Base-by-base conservation (phyloP, 2,888 invertebrate species). In the Lithophane semibrunnea region DNA sequence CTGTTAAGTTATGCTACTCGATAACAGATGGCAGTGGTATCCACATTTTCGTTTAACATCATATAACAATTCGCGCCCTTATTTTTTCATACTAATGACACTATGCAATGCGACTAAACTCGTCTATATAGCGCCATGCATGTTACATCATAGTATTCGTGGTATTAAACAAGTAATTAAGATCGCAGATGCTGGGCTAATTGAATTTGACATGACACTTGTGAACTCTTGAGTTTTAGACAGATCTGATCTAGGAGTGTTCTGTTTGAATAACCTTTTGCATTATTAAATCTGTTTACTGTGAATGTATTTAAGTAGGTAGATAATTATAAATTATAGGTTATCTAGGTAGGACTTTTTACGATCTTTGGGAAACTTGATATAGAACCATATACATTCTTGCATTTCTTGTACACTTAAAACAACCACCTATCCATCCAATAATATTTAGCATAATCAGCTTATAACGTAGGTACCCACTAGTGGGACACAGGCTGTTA, bases 201-300 rank as follows among this genome's bases (percentile, higher is more conserved):
- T 91, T 91, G 85, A 89, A 89, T 91, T 87, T 86, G 88, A 86
- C 88, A 89, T 90, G 90, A 86, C 86, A 86, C 84, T 86, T 79
- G 54, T 87, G 88, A 88, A 85, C 89, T 86, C 80, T 78, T 60
- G 68, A 61, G 68, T 79, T 79, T 75, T 68, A 73, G 64, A 80
- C 75, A 64, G 73, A 70, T 73, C 69, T 47, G 16, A 24, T 61
- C 9, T 42, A 47, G 9, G 42, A 54, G n/a, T 21, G 16, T 64
- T 37, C n/a, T 10, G 16, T 49, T 82, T 56, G 13, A 21, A 49
- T 58, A 44, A 21, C 0, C 13, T 8, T 21, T 49, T 18, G 13
- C 52, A 29, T 65, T 37, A 68, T 2, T 44, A 13, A 13, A 54
- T 18, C 7, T 18, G 1, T 58, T 29, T 9, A 42, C 3, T 18